phyloP scores from a whole-genome alignment of 2,888 invertebrate species.

The Drosophila monieri region DNA sequence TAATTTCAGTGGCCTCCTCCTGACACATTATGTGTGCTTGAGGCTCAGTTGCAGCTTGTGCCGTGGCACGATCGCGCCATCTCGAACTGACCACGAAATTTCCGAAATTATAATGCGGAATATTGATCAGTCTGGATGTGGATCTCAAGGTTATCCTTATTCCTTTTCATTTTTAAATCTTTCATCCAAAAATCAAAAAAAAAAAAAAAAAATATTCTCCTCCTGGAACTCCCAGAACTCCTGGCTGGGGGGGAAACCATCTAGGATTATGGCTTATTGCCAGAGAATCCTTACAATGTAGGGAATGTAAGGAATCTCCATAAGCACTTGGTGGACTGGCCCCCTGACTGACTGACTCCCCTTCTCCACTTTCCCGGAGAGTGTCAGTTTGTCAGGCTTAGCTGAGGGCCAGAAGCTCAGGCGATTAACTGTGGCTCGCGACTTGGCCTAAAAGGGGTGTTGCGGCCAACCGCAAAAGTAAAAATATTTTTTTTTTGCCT shows the following conservation, averaged over 20 bases:
- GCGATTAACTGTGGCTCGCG: conserved; percentile 41
- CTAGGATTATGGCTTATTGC: conserved; percentile 17
- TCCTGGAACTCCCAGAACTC: too few relatives aligned
- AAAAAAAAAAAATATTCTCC: too few relatives aligned
- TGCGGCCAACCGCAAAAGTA: conserved; percentile 52
- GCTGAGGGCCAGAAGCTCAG: conserved; percentile 16
- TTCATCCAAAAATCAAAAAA: too few relatives aligned
- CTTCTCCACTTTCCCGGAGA: neutral
- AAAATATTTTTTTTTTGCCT: conserved; percentile 60
- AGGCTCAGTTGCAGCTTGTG: conserved; percentile 2
- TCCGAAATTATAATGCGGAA: conserved; percentile 69
- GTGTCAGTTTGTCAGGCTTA: conserved; percentile 43
- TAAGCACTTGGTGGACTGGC: too few relatives aligned
- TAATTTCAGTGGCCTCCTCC: conserved; percentile 60
- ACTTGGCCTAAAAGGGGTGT: conserved; percentile 24
- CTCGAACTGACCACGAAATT: conserved; percentile 69
- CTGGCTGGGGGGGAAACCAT: too few relatives aligned
- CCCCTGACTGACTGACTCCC: too few relatives aligned
- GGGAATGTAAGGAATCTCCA: conserved; percentile 22
- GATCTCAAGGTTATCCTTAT: conserved; percentile 63
- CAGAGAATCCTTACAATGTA: conserved; percentile 34
- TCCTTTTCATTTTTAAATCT: conserved; percentile 5
- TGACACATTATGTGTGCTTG: conserved; percentile 15
- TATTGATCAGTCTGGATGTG: conserved; percentile 64
- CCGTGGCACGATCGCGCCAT: conserved; percentile 59